Base-by-base conservation (phyloP, 2,113 vertebrate species). In the Neolamprologus ventralis region DNA sequence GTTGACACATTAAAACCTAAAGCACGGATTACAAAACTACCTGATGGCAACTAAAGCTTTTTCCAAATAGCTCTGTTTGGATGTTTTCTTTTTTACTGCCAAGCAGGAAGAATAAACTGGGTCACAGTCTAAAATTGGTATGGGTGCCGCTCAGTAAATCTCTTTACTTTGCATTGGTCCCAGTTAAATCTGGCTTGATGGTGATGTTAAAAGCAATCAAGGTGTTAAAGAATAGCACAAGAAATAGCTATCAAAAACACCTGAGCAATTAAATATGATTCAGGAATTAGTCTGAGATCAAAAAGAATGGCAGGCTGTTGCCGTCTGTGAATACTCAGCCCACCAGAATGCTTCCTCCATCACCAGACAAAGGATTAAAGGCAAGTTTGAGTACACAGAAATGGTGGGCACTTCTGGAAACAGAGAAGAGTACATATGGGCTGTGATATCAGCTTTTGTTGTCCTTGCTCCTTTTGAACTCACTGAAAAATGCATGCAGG, bases 381-480 rank as follows among this genome's bases (percentile, higher is more conserved):
- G 81, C 42, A 35, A 19, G 78, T 85, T 80, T 53, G 68, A 87
- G 87, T 57, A 10, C 75, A 80, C 28, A 84, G 65, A 82, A 84
- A 91, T 58, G 26, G 31, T 28, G 75, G 78, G 54, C 65, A 80
- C 81, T 83, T 78, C 35, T 87, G 54, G 58, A 88, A 89, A 89
- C 51, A 87, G 57, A 85, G 51, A 47, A 42, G 35, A 13, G 16
- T 28, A 82, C 85, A 84, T 85, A 58, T 28, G 79, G 58, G 89
- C 55, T 89, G 81, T 87, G 71, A 84, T 85, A 85, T 81, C 53
- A 42, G 89, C 92, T 93, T 78, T 92, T 89, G 91, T 91, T 92
- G 91, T 92, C 85, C 87, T 81, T 75, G 45, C 85, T 87, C 71
- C 83, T 88, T 94, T 95, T 95, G 91, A 93, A 91, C 90, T 82